These are phyloP conservation scores for Aphelenchoides bicaudatus DNA, from an alignment of 2,888 invertebrate genomes.

Conservation along the genomic window DNA sequence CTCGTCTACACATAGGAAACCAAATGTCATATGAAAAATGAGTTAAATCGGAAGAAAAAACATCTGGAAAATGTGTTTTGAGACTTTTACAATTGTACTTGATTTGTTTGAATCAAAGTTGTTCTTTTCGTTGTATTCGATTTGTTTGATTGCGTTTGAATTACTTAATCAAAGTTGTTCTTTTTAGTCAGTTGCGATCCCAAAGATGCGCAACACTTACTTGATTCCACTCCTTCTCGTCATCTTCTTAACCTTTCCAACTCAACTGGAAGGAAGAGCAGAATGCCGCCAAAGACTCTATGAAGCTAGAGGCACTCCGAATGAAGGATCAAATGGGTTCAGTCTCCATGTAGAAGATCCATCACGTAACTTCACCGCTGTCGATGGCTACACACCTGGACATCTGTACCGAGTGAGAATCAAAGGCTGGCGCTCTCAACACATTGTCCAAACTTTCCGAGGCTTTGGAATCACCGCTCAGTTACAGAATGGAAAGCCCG, in stretches of 20 bases:
- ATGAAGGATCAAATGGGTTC: slow-evolving; percentile 56
- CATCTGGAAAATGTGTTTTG: too few relatives aligned
- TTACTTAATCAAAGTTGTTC: too few relatives aligned
- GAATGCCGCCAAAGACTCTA: slow-evolving; percentile 39
- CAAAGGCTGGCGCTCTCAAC: slow-evolving; percentile 55
- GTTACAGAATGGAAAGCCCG: slow-evolving; percentile 46
- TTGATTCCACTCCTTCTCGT: neutral
- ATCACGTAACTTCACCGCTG: slow-evolving; percentile 17
- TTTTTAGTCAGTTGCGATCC: too few relatives aligned
- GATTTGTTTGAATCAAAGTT: too few relatives aligned
- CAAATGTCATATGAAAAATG: too few relatives aligned
- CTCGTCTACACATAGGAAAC: too few relatives aligned
- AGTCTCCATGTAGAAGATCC: slow-evolving; percentile 43
- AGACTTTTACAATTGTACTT: too few relatives aligned
- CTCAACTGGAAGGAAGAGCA: neutral
- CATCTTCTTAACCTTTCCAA: neutral
- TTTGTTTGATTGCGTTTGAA: too few relatives aligned
- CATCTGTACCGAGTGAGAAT: slow-evolving; percentile 35
- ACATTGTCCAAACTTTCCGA: slow-evolving; percentile 61
- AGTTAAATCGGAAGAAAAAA: too few relatives aligned
- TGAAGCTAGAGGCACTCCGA: slow-evolving; percentile 43
- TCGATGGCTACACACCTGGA: slow-evolving; percentile 52
- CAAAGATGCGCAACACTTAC: too few relatives aligned
- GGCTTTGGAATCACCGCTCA: slow-evolving; percentile 56
- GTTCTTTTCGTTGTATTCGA: too few relatives aligned